Conservation (phyloP, 2,113 vertebrate genomes). For the Cyphomyrus plagiostoma region DNA sequence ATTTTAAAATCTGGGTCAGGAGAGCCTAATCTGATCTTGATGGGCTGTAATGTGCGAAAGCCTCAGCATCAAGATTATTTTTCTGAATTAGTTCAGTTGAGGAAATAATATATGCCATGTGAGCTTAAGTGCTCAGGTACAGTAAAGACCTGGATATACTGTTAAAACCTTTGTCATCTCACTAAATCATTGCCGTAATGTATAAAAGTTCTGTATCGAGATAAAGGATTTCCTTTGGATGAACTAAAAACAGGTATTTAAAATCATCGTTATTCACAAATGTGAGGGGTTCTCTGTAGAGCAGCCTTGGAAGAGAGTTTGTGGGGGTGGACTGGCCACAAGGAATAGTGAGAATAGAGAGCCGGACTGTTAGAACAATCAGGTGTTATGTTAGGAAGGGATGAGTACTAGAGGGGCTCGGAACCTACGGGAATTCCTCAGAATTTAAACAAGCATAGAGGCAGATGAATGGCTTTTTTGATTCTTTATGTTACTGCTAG, state of each 20-base stretch:
- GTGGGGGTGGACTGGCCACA: background rate
- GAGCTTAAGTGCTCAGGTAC: background rate
- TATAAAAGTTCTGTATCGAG: background rate
- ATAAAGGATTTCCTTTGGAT: background rate
- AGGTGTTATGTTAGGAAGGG: background rate
- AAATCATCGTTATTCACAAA: background rate
- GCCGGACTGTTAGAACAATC: conserved; percentile 12
- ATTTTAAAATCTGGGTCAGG: background rate
- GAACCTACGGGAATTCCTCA: background rate
- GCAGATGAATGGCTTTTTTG: background rate
- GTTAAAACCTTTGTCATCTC: background rate
- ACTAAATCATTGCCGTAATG: background rate
- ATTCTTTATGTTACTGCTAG: background rate
- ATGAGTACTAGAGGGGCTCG: background rate
- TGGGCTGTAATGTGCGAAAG: background rate
- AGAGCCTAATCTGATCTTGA: background rate
- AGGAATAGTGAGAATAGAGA: background rate
- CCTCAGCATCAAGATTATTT: background rate
- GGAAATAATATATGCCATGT: background rate
- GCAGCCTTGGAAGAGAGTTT: background rate
- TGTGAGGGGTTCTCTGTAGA: background rate
- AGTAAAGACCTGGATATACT: background rate
- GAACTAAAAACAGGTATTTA: background rate
- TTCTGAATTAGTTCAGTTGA: background rate
- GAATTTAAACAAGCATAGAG: background rate